Evolutionary conservation across 2,888 invertebrate genomes (phyloP), one percentile per base, ranked within the genome.

Genomic region (Melitaea athalia): DNA sequence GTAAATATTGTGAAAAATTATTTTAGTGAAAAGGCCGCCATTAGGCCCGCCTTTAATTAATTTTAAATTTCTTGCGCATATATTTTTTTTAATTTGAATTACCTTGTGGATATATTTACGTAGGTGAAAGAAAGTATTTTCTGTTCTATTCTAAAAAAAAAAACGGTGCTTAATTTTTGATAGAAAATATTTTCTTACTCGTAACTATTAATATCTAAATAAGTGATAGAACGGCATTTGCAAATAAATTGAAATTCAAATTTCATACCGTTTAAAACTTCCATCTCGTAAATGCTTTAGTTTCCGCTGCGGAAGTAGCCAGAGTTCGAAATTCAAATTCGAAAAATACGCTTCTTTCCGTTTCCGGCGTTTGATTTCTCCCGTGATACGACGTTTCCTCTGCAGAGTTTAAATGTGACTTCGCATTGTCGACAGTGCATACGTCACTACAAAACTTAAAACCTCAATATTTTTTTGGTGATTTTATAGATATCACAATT

Each of bases 361-460:
- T 82, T 92, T 92, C 92, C 92, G 91, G 88, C 91, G 89, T 92
- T 92, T 92, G 92, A 92, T 92, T 91, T 82, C 86, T 90, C 85
- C 86, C 83, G 85, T 85, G 91, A 92, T 91, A 88, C 87, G 86
- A 87, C 83, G 88, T 87, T 91, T 91, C 89, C 91, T 88, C 77
- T 80, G 83, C 81, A 79, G 81, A 81, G 81, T 88, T 87, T 85
- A 80, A 77, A 80, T 78, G 69, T 67, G 64, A 15, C 74, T 61
- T 85, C 80, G 11, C 68, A 71, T 75, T 78, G 68, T 73, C 68
- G 80, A 60, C 17, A n/a, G 3, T n/a, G 64, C 2, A 71, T 81
- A 80, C 3, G 67, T 72, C 72, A 59, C 47, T 52, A 1, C 43
- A 60, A 12, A 7, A 7, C 4, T 38, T 38, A 38, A 38, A 7